Conservation (phyloP, 1,140 invertebrate genomes). For the Hycleus phaleratus region DNA sequence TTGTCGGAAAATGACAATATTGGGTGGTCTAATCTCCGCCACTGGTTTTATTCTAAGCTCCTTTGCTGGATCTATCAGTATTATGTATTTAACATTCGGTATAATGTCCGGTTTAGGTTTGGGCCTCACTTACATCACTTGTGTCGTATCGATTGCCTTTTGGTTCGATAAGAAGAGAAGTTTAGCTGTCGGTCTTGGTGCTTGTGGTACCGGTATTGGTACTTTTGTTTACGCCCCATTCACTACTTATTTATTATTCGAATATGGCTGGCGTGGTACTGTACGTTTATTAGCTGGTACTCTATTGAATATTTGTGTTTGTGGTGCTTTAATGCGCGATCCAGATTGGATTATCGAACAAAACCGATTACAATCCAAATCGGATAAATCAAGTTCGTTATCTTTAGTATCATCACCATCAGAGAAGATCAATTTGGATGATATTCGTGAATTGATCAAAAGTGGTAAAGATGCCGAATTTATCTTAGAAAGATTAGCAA, state of each 20-base stretch:
- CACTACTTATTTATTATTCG: slow-evolving; percentile 63
- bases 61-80: slow-evolving; percentile 60
- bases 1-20: slow-evolving; percentile 75
- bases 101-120: slow-evolving; percentile 78
- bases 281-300: slow-evolving; percentile 56
- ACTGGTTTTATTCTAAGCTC: slow-evolving; percentile 75
- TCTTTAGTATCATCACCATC: slow-evolving; percentile 38
- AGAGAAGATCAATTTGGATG: slow-evolving; percentile 43
- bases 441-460: slow-evolving; percentile 56
- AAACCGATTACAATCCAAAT: slow-evolving; percentile 17
- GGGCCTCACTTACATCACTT: slow-evolving; percentile 81
- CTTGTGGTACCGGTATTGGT: slow-evolving; percentile 81
- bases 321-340: slow-evolving; percentile 80
- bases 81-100: slow-evolving; percentile 80
- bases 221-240: slow-evolving; percentile 79
- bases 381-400: slow-evolving; percentile 29
- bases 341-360: slow-evolving; percentile 67
- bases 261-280: slow-evolving; percentile 82
- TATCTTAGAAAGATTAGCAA: slow-evolving; percentile 55
- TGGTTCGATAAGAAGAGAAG: slow-evolving; percentile 93
- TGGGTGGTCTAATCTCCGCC: slow-evolving; percentile 67
- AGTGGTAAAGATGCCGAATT: slow-evolving; percentile 58
- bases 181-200: slow-evolving; percentile 85
- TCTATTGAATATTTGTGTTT: slow-evolving; percentile 75
- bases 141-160: slow-evolving; percentile 87